Evolutionary conservation across 2,797 vertebrate species (phyloP), one percentile per base, ranked within the genome.

Genomic region (Xiphophorus birchmanni): DNA sequence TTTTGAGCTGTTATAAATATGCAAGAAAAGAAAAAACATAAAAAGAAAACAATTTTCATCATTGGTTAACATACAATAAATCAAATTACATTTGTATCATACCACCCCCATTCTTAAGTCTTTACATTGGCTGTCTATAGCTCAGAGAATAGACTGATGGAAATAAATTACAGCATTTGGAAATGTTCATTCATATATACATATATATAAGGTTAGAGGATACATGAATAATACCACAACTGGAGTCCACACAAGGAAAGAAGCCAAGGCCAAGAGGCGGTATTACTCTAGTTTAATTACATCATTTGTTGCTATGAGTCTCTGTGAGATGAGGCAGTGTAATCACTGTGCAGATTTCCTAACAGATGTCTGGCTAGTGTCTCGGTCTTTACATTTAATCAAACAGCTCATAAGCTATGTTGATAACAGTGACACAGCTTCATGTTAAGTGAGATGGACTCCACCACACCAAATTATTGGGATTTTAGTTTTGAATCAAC

Each of bases 331-430:
- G 93, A 93, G 87, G 84, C 82, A 87, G 88, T 48, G 86, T 95
- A 95, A 96, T 95, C 95, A 94, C 85, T 83, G 80, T 80, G 79
- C 93, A 94, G 95, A 95, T 95, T 93, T 93, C 73, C 90, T 48
- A 86, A 91, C 95, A 96, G 95, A 95, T 96, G 96, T 95, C 88
- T 87, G 73, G 84, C 90, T 92, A 95, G 91, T 44, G 42, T 91
- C 88, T 87, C 83, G 83, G 84, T 86, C 90, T 91, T 87, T 90
- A 86, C 84, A 95, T 95, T 96, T 96, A 96, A 96, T 96, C 95
- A 96, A 93, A 96, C 87, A 80, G 63, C 86, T 79, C 87, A 88
- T 95, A 95, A 95, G 94, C 94, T 93, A 86, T 88, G 79, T 73
- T 86, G 90, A 94, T 90, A 91, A 89, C 86, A 76, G 76, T 21